Evolutionary conservation across 2,888 invertebrate species (phyloP).

Genomic region (Cataglyphis cursor): DNA sequence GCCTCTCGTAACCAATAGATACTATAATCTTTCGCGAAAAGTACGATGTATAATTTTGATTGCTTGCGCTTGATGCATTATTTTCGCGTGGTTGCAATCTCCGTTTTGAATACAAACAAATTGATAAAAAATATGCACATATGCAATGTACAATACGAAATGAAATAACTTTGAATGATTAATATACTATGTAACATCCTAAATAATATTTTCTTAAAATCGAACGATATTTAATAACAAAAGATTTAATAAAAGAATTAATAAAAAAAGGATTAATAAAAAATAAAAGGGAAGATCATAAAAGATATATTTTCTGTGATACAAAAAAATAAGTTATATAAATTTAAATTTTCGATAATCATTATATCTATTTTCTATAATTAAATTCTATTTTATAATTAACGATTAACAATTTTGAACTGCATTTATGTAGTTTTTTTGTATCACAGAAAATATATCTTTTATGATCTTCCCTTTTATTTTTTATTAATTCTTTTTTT

Average conservation of each 20-base stretch:
- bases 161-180: not conserved
- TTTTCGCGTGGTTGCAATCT: not conserved
- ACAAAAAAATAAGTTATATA: too few species aligned
- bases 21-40: conserved; percentile 25
- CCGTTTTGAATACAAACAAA: not conserved
- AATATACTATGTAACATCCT: too few species aligned
- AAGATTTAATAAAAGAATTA: not conserved
- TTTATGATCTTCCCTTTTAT: not conserved
- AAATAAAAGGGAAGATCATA: not conserved
- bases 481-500: not conserved
- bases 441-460: not conserved
- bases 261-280: not conserved
- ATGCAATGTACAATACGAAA: not conserved
- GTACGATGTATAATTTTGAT: not conserved
- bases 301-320: not conserved
- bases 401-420: not conserved
- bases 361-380: not conserved
- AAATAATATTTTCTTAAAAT: not conserved
- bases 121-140: not conserved
- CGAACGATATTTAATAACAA: not conserved
- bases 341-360: not conserved
- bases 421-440: too few species aligned
- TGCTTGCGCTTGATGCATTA: conserved; percentile 11
- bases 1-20: conserved; percentile 58
- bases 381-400: not conserved